phyloP scores from a whole-genome alignment of 2,113 vertebrate species.

The Phylloscopus trochilus region DNA sequence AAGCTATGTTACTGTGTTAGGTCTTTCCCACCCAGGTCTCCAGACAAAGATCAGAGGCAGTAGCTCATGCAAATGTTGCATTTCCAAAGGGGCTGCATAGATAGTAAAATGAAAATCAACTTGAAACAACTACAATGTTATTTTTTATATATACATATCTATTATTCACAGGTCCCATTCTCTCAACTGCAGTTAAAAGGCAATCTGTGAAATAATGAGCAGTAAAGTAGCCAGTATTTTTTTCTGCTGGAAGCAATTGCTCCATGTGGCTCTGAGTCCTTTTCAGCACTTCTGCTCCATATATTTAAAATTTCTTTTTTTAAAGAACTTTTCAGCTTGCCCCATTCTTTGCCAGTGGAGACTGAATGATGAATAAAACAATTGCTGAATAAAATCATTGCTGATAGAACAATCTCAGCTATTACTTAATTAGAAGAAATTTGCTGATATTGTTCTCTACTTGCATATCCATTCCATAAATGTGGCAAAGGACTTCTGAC shows the following conservation, averaged over 20 bases:
- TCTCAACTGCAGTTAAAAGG: neutral
- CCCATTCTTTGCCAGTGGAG: neutral
- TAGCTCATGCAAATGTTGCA: neutral
- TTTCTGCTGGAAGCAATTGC: constrained; percentile 1
- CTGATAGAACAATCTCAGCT: neutral
- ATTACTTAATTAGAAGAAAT: neutral
- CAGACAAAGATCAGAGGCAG: neutral
- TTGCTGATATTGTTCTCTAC: neutral
- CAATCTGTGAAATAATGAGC: neutral
- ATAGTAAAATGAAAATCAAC: neutral
- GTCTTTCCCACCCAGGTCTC: neutral
- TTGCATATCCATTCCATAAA: neutral
- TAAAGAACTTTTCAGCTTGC: neutral
- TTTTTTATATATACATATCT: neutral
- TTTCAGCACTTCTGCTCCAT: neutral
- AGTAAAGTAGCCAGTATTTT: constrained; percentile 1
- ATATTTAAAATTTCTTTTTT: neutral
- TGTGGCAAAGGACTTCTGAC: neutral
- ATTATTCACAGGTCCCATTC: constrained; percentile 6
- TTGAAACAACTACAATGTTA: neutral
- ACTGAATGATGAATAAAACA: neutral
- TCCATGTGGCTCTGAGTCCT: neutral
- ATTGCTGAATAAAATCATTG: neutral
- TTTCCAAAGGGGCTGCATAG: neutral
- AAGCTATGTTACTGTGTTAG: neutral